These are phyloP conservation scores for Lottia gigantea DNA, from an alignment of 2,888 invertebrate species.

Conservation along the genomic window DNA sequence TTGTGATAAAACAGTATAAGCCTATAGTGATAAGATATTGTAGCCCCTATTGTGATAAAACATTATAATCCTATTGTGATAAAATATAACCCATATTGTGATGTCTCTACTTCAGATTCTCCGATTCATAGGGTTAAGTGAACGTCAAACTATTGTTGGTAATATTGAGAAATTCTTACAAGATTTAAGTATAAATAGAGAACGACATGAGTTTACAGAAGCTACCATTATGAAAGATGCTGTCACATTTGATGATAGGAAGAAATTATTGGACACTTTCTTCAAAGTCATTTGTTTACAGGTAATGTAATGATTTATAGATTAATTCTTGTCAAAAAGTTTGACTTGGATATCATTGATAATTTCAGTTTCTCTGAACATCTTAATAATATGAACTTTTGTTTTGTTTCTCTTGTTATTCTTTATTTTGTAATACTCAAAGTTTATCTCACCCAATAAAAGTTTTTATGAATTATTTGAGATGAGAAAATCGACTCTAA, in stretches of 20 bases:
- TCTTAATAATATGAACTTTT: too few species aligned
- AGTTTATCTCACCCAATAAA: too few species aligned
- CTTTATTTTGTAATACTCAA: too few species aligned
- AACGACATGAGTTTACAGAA: slow-evolving; percentile 34
- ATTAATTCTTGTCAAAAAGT: not conserved
- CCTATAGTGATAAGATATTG: too few species aligned
- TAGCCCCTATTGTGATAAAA: too few species aligned
- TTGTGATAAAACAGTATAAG: too few species aligned
- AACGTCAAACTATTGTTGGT: slow-evolving; percentile 36
- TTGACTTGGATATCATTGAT: not conserved
- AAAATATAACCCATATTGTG: too few species aligned
- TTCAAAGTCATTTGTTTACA: slow-evolving; percentile 50
- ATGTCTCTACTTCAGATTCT: slow-evolving; percentile 58
- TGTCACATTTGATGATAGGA: slow-evolving; percentile 53
- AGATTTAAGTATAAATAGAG: slow-evolving; percentile 28
- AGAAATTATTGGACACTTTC: slow-evolving; percentile 59
- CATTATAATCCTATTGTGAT: too few species aligned
- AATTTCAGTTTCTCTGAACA: not conserved
- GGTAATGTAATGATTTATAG: slow-evolving; percentile 27
- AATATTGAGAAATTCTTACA: slow-evolving; percentile 41
- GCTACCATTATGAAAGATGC: slow-evolving; percentile 47
- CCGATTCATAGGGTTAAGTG: slow-evolving; percentile 41
- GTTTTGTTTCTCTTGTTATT: too few species aligned
- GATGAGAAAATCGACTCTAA: too few species aligned
- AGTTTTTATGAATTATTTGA: too few species aligned